Evolutionary conservation across 2,888 invertebrate genomes (phyloP).

Genomic region (Anoncus sp.): DNA sequence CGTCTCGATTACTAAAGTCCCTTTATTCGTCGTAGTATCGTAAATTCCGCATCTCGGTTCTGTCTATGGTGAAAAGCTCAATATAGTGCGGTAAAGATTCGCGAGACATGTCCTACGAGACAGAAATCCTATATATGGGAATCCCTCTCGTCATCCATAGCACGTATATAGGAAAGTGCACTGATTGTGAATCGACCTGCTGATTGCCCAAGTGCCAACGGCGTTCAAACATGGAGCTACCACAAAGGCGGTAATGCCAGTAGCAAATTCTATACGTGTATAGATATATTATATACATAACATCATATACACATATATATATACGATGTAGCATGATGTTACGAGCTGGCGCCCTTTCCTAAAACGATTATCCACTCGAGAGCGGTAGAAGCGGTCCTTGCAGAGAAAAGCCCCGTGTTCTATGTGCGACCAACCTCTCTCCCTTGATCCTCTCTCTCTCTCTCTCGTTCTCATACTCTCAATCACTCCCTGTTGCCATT

Average conservation of each 20-base stretch:
- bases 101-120: slow-evolving; percentile 19
- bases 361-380: slow-evolving; percentile 82
- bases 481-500: slow-evolving; percentile 21
- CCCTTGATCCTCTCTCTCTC: slow-evolving; percentile 13
- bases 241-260: slow-evolving; percentile 80
- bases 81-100: too few species aligned
- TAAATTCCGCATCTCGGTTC: too few species aligned
- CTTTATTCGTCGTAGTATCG: too few species aligned
- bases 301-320: slow-evolving; percentile 28
- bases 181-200: slow-evolving; percentile 80
- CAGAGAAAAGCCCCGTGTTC: slow-evolving; percentile 45
- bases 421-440: slow-evolving; percentile 53
- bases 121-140: slow-evolving; percentile 38
- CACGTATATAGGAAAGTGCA: slow-evolving; percentile 66
- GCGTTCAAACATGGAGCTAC: slow-evolving; percentile 78
- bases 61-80: too few species aligned
- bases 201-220: slow-evolving; percentile 79
- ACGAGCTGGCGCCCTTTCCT: slow-evolving; percentile 74
- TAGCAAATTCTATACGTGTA: slow-evolving; percentile 49
- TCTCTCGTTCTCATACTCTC: slow-evolving; percentile 1
- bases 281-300: slow-evolving; percentile 11
- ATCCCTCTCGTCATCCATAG: slow-evolving; percentile 5
- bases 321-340: slow-evolving; percentile 26
- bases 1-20: too few species aligned
- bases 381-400: slow-evolving; percentile 72